Evolutionary conservation across 2,797 vertebrate genomes (phyloP).

Genomic region (Gobionotothen gibberifrons): DNA sequence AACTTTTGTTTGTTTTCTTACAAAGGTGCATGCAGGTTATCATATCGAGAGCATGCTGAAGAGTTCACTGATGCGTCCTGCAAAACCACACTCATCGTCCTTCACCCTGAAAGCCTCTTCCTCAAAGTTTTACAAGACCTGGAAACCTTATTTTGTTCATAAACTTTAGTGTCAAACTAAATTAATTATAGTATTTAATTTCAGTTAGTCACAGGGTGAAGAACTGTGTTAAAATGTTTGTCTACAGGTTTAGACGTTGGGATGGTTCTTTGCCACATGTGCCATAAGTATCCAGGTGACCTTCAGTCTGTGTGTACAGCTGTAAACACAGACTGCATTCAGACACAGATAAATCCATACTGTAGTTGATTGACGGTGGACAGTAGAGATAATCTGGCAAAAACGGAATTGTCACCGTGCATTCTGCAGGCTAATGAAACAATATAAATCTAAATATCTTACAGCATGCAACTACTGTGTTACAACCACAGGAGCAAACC

Average conservation of each 20-base stretch:
- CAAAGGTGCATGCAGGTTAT: no score
- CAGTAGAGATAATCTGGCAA: neutral
- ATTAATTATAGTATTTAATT: no score
- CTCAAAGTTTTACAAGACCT: no score
- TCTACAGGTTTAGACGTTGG: neutral
- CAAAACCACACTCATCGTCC: no score
- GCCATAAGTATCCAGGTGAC: neutral
- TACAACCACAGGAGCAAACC: constrained; percentile 26
- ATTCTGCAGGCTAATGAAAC: neutral
- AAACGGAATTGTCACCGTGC: neutral
- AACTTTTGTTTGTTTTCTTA: no score
- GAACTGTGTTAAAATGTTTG: neutral
- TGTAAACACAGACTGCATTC: neutral
- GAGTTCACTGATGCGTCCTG: no score
- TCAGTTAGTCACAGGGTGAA: no score
- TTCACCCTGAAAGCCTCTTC: no score
- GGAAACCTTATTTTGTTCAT: no score
- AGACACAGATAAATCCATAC: neutral
- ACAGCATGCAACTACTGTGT: constrained; percentile 26
- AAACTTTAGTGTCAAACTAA: no score
- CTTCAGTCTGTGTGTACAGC: neutral
- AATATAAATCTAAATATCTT: neutral
- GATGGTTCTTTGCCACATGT: constrained; percentile 13
- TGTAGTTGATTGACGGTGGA: no score
- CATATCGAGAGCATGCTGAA: no score